Conservation (phyloP, 2,888 invertebrate genomes). For the Cristatella mucedo region DNA sequence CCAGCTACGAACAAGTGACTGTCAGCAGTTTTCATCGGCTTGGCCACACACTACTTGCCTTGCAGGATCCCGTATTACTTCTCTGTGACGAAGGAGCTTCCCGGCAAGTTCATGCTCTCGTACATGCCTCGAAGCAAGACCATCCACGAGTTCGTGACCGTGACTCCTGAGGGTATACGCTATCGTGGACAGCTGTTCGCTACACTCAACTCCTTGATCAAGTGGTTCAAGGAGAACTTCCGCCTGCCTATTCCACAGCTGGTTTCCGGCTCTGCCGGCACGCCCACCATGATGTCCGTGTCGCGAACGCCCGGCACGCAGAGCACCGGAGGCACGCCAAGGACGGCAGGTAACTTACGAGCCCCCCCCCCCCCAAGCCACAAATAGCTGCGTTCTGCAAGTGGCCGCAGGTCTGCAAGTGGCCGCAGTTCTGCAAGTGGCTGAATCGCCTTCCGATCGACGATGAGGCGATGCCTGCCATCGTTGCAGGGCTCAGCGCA, state of each 20-base stretch:
- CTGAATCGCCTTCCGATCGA: too few relatives aligned
- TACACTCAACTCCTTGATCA: slow-evolving; percentile 58
- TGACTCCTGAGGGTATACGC: slow-evolving; percentile 77
- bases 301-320: neutral
- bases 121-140: slow-evolving; percentile 72
- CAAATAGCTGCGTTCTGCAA: too few relatives aligned
- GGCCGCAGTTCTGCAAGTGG: too few relatives aligned
- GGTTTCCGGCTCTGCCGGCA: slow-evolving; percentile 1
- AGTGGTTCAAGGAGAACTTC: slow-evolving; percentile 97
- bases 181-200: slow-evolving; percentile 69
- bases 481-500: slow-evolving; percentile 25
- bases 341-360: neutral
- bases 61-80: slow-evolving; percentile 35
- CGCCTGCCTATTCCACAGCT: slow-evolving; percentile 51
- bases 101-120: slow-evolving; percentile 67
- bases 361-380: too few relatives aligned
- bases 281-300: neutral
- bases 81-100: slow-evolving; percentile 24
- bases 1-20: too few relatives aligned
- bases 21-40: too few relatives aligned
- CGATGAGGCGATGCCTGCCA: too few relatives aligned
- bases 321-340: slow-evolving; percentile 1
- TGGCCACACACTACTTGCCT: too few relatives aligned
- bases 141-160: slow-evolving; percentile 77
- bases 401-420: too few relatives aligned